Evolutionary conservation across 2,888 invertebrate genomes (phyloP).

Genomic region (Dyspetes luteomarginatus): DNA sequence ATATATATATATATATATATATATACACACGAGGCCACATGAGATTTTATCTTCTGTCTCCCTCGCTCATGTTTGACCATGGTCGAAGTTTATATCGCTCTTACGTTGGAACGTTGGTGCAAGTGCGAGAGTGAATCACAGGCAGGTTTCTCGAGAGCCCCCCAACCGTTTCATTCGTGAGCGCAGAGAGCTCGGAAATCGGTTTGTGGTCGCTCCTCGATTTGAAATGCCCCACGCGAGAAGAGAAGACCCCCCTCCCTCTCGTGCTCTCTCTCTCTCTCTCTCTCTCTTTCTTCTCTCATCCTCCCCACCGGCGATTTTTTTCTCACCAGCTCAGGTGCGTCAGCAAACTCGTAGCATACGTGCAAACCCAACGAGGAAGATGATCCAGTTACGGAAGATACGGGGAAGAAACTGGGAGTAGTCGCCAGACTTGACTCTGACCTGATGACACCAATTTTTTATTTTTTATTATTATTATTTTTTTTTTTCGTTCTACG

Average conservation of each 20-base stretch:
- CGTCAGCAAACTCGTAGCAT: conserved; percentile 34
- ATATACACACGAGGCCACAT: background rate
- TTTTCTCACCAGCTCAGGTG: conserved; percentile 44
- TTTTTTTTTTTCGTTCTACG: background rate
- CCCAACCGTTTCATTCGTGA: conserved; percentile 22
- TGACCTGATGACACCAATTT: conserved; percentile 38
- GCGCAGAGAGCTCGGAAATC: conserved; percentile 35
- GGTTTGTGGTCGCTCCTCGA: conserved; percentile 11
- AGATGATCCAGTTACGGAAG: conserved; percentile 49
- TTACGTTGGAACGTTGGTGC: conserved; percentile 1
- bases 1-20: too few relatives aligned
- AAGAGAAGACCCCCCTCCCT: conserved; percentile 16
- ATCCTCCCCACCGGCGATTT: conserved; percentile 35
- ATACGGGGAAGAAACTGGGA: conserved; percentile 4
- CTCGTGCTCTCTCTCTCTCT: background rate
- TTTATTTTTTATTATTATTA: background rate
- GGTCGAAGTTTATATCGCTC: background rate
- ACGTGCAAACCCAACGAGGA: conserved; percentile 12
- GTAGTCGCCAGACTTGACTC: background rate
- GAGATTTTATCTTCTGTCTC: background rate
- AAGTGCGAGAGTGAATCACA: conserved; percentile 48
- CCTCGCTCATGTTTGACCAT: background rate
- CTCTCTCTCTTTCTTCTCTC: conserved; percentile 53
- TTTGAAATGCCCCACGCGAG: conserved; percentile 12
- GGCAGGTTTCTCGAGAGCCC: conserved; percentile 19